Evolutionary conservation across 2,888 invertebrate species (phyloP), one percentile per base, ranked within the genome.

Genomic region (Amiota communis): DNA sequence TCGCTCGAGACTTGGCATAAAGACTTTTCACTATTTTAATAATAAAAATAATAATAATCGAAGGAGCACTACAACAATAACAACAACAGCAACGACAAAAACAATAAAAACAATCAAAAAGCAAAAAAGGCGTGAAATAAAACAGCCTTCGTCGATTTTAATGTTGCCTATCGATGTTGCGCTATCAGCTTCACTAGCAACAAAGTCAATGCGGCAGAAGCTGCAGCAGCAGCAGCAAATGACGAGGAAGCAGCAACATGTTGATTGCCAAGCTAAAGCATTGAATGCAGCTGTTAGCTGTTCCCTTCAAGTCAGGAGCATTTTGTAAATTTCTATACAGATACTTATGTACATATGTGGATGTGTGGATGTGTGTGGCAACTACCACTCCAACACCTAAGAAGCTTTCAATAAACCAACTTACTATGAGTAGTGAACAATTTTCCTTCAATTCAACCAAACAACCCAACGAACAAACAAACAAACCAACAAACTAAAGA

Each of bases 101-200:
- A 17, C 15, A 59, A 59, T 15, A 65, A 65, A 65, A 65, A 68
- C 67, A 68, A 68, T 68, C 67, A 68, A 51, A 51, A 36, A 68
- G 67, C 67, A 53, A 68, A 75, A 74, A 78, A 77, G 77, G 78
- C 77, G 77, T 78, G 76, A 78, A 80, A 77, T 75, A 75, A 75
- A 72, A 74, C 71, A 70, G 70, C 74, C 72, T 74, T 71, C 73
- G 71, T 51, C 67, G 67, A 68, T 68, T 68, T 68, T 68, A 68
- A 68, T 68, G 67, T n/a, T 68, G 67, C 67, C 67, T 68, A 68
- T 68, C 67, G 51, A 13, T 13, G 17, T 68, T 68, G 53, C 67
- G 53, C 67, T 68, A 68, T 68, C 67, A 81, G 78, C 77, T 79
- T 76, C 48, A 64, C 69, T 75, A 76, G 71, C 79, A 80, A 83